These are phyloP conservation scores for Rhagoletis pomonella DNA, from an alignment of 1,140 invertebrate genomes.

Conservation along the genomic window DNA sequence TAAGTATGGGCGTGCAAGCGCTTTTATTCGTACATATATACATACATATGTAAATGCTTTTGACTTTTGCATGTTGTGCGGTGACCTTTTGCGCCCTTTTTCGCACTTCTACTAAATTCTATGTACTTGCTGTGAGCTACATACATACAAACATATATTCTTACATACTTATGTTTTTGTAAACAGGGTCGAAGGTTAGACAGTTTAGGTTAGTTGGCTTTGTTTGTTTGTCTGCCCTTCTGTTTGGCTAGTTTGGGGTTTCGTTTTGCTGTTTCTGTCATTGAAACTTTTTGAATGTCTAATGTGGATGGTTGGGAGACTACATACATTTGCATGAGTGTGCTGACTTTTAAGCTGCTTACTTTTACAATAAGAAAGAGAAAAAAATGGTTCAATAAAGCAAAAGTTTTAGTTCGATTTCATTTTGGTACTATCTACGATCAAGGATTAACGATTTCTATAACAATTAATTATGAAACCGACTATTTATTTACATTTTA, in stretches of 20 bases:
- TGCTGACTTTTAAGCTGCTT: neutral
- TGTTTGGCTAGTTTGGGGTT: neutral
- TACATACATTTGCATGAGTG: neutral
- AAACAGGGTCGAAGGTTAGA: neutral
- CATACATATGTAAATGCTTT: neutral
- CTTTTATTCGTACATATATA: neutral
- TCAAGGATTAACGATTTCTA: too few species aligned
- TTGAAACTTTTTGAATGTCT: neutral
- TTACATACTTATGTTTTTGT: neutral
- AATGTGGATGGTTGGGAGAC: neutral
- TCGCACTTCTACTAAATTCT: conserved; percentile 31
- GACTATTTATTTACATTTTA: too few species aligned
- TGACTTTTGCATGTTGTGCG: conserved; percentile 26
- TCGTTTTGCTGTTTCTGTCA: neutral
- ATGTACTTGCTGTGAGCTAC: neutral
- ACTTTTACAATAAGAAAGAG: neutral
- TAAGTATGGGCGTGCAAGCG: neutral
- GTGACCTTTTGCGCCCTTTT: conserved; percentile 41
- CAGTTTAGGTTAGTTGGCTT: neutral
- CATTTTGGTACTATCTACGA: too few species aligned
- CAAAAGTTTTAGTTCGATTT: too few species aligned
- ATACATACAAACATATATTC: neutral
- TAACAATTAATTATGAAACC: too few species aligned
- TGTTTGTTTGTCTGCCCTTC: neutral
- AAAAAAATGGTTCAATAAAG: too few species aligned